A percentile compares a stretch with the other conserved stretches of the same genome.
Evolutionary conservation across 64 coral and sea anemone species (phyloP).

Genomic region (Montipora cactus): DNA sequence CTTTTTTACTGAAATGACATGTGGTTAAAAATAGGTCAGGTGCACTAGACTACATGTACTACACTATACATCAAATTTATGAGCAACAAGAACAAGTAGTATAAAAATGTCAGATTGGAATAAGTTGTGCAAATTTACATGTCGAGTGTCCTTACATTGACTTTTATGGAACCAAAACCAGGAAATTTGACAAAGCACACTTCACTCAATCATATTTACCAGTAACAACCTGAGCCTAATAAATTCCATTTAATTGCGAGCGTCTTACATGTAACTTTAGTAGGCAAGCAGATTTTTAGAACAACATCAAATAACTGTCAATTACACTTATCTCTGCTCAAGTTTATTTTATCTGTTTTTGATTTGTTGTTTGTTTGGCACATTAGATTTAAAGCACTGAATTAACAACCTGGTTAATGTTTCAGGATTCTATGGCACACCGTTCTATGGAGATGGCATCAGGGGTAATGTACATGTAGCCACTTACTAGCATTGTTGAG

Average conservation of each 20-base stretch:
- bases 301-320: background rate
- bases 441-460: background rate
- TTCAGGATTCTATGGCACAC: background rate
- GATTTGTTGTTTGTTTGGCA: background rate
- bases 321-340: background rate
- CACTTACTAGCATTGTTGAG: background rate
- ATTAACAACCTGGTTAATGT: background rate
- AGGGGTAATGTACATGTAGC: background rate
- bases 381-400: background rate
- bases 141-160: background rate
- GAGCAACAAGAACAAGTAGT: background rate
- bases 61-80: background rate
- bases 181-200: background rate
- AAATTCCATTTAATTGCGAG: background rate
- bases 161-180: background rate
- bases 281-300: background rate
- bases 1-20: background rate
- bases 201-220: background rate
- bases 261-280: background rate
- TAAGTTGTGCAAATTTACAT: background rate
- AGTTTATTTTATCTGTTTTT: background rate
- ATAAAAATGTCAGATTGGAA: background rate
- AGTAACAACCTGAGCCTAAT: background rate
- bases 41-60: background rate
- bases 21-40: background rate